Base-by-base conservation (phyloP, 1,140 invertebrate species). In the Plodia interpunctella region DNA sequence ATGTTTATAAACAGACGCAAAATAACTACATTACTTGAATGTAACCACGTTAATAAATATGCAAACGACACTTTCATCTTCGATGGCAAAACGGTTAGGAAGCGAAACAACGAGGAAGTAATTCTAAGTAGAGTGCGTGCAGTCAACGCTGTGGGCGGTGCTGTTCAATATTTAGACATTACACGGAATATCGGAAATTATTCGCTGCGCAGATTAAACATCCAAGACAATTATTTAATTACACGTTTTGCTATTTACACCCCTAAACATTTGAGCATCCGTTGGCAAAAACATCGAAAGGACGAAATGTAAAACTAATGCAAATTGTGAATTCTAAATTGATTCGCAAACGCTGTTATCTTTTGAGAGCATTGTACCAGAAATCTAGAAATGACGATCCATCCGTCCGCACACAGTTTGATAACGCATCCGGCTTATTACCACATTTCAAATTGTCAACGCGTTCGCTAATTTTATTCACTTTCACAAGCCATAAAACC, bases 281-380 rank as follows among this genome's bases (percentile, higher is more conserved):
- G 21, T 54, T 19, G 10, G 28, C 28, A 54, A 28, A 15, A 54
- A 20, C 49, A 19, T 11, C 49, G n/a, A 51, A 51, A 25, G 21
- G 21, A 25, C 21, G 21, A 25, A 25, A 25, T 3, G 21, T 25
- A 25, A 25, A 3, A 25, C 21, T 6, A 25, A 3, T 25, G 21
- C 6, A 25, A 25, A 25, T 6, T 25, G 6, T 25, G 21, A 25
- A 32, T 4, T 32, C 3, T 10, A 32, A 32, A 32, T 32, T 32
- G 11, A 32, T 32, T 32, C 30, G 30, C 30, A 32, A 32, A 32
- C 11, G 30, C 30, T 32, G 59, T 67, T 76, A 78, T 76, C 77
- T 69, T 67, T 72, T 62, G 62, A 62, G 68, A 68, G 60, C 74
- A 78, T 69, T 72, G 74, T 66, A 70, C 68, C 60, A 68, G 60